Conservation (phyloP, 2,113 vertebrate genomes). For the Gobio gobio region DNA sequence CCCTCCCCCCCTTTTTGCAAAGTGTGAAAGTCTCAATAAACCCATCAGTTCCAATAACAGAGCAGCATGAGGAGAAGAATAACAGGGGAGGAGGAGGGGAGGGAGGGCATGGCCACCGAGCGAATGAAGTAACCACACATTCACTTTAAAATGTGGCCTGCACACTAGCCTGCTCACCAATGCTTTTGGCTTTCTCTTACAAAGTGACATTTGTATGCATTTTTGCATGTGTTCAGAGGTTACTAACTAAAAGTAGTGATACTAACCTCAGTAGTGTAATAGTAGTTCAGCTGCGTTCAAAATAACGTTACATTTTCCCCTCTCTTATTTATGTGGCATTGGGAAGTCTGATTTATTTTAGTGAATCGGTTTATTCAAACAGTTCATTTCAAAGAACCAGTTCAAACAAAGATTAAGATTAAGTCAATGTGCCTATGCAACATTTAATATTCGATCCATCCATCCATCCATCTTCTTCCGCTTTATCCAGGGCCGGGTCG, state of each 20-base stretch:
- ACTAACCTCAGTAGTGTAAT: not conserved
- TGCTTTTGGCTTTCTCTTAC: slow-evolving; percentile 85
- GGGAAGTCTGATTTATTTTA: not conserved
- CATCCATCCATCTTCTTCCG: too few relatives aligned
- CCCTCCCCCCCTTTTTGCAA: slow-evolving; percentile 76
- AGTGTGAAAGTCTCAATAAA: slow-evolving; percentile 98
- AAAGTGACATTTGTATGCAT: slow-evolving; percentile 77
- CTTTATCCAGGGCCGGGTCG: too few relatives aligned
- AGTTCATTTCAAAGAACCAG: not conserved
- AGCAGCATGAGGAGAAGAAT: slow-evolving; percentile 88
- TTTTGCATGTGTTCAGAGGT: slow-evolving; percentile 23
- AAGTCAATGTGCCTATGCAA: not conserved
- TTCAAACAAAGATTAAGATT: not conserved
- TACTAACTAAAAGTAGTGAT: not conserved
- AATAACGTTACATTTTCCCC: not conserved
- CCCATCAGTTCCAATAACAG: slow-evolving; percentile 97
- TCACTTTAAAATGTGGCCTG: slow-evolving; percentile 97
- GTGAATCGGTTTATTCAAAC: not conserved
- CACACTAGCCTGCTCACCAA: slow-evolving; percentile 94
- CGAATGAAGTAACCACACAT: slow-evolving; percentile 92
- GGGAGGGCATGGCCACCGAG: slow-evolving; percentile 46
- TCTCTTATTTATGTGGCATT: not conserved
- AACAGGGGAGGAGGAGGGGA: slow-evolving; percentile 71
- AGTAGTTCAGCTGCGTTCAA: not conserved
- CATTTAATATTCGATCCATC: not conserved